These are phyloP conservation scores for Silurus glanis DNA, from an alignment of 2,113 vertebrate genomes.

Conservation along the genomic window DNA sequence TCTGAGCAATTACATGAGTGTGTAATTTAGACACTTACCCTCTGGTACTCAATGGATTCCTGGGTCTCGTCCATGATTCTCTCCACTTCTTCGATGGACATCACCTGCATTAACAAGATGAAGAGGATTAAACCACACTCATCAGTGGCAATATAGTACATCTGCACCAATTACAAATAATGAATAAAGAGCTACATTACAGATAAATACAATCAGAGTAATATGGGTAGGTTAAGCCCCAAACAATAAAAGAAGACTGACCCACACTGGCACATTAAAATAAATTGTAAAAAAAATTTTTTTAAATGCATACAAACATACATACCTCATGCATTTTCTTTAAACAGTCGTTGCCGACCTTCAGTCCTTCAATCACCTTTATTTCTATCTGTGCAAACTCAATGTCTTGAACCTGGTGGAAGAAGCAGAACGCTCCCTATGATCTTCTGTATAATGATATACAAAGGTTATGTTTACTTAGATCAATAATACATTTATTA, in stretches of 20 bases:
- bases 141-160: not conserved
- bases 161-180: not conserved
- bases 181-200: not conserved
- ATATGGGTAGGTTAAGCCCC: not conserved
- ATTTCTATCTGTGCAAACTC: conserved; percentile 95
- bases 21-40: conserved; percentile 66
- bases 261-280: not conserved
- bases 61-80: conserved; percentile 94
- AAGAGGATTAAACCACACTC: not conserved
- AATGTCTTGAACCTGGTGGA: conserved; percentile 87
- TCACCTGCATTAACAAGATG: conserved; percentile 70
- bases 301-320: too few species aligned
- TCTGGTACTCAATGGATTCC: conserved; percentile 92
- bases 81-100: conserved; percentile 97
- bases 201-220: not conserved
- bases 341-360: conserved; percentile 90
- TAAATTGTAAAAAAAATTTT: not conserved
- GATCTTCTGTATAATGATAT: not conserved
- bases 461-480: not conserved
- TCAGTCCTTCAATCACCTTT: conserved; percentile 91
- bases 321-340: conserved; percentile 96
- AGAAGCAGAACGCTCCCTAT: not conserved
- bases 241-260: not conserved
- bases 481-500: not conserved
- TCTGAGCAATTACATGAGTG: not conserved